Evolutionary conservation across 2,888 invertebrate genomes (phyloP), one percentile per base, ranked within the genome.

Genomic region (Vannuccia rotundouncinata): DNA sequence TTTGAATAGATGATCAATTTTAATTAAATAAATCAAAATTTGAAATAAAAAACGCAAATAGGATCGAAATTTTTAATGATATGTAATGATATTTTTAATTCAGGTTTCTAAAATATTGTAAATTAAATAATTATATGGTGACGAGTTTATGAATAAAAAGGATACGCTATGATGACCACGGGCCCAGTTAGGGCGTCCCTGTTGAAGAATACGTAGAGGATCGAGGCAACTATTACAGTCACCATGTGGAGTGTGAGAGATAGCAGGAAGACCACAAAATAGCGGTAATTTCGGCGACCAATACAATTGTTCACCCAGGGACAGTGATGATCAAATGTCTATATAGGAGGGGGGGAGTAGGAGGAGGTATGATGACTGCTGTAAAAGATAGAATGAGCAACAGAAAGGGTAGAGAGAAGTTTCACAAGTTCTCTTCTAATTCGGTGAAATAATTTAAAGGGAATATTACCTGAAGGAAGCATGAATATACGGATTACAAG

Each of bases 281-380:
- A 97, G 87, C 98, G 91, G 90, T 99, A 99, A 90, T 97, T 97
- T 85, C 97, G 91, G 85, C 95, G 92, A 83, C 97, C 97, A 87
- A 97, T 96, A 89, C 86, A 87, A 83, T 87, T 87, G 83, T 87
- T 87, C 81, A 87, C 84, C 87, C 87, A 88, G 22, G 88, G 88
- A 83, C 99, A 99, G 90, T 99, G 99, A 91, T 99, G 99, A 90
- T 99, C 99, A 89, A 99, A 99, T 80, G 96, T 97, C 95, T 98
- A 25, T 59, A 78, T n/a, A n/a, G n/a, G n/a, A n/a, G n/a, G n/a
- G n/a, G n/a, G n/a, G n/a, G n/a, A n/a, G n/a, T n/a, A n/a, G n/a
- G n/a, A n/a, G n/a, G n/a, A n/a, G n/a, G n/a, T n/a, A n/a, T n/a
- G n/a, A n/a, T n/a, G n/a, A n/a, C n/a, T n/a, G n/a, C n/a, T n/a